These are phyloP conservation scores for Sinocyclocheilus anshuiensis DNA, from an alignment of 2,113 vertebrate species.

Conservation along the genomic window DNA sequence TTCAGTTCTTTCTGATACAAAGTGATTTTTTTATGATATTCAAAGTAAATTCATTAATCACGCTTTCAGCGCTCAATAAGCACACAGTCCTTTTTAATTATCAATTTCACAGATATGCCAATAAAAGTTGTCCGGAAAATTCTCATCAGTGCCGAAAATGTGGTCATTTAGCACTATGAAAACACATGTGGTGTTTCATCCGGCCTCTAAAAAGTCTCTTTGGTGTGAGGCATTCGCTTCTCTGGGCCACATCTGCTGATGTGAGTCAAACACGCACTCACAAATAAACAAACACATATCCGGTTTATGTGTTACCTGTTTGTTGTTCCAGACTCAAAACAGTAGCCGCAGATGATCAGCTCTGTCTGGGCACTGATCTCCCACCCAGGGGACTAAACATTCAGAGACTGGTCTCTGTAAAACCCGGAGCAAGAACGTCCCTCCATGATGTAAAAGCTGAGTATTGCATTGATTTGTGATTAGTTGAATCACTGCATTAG, in stretches of 20 bases:
- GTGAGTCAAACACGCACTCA: slow-evolving; percentile 6
- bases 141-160: not conserved
- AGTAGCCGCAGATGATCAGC: slow-evolving; percentile 33
- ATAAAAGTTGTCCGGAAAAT: not conserved
- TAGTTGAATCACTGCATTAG: not conserved
- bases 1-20: not conserved
- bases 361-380: slow-evolving; percentile 28
- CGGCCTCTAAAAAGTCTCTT: not conserved
- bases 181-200: not conserved
- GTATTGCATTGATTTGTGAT: not conserved
- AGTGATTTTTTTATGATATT: not conserved
- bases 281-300: slow-evolving; percentile 3
- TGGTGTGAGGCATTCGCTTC: not conserved
- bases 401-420: slow-evolving; percentile 11
- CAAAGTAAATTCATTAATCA: not conserved
- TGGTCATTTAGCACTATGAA: not conserved
- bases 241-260: slow-evolving; percentile 17
- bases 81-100: not conserved
- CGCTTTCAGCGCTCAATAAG: not conserved
- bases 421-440: not conserved
- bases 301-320: slow-evolving; percentile 45
- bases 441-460: not conserved
- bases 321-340: slow-evolving; percentile 39
- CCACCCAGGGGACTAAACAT: slow-evolving; percentile 21
- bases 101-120: not conserved